Conservation (phyloP, 2,888 invertebrate species). For the Nomada goodeniana region DNA sequence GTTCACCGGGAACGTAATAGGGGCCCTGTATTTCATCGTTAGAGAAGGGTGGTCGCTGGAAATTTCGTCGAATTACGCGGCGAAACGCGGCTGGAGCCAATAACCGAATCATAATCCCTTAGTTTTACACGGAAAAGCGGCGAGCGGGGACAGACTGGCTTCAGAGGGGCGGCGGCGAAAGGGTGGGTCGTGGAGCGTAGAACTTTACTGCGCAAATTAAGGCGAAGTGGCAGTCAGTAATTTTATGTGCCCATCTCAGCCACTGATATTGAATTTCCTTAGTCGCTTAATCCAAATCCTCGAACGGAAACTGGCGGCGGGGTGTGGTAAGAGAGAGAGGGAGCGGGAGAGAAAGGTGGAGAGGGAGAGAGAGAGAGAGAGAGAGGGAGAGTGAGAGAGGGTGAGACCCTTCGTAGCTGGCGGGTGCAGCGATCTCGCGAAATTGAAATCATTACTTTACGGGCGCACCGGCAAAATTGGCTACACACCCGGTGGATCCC, state of each 20-base stretch:
- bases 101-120: conserved; percentile 80
- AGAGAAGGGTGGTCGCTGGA: conserved; percentile 56
- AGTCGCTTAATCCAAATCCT: conserved; percentile 83
- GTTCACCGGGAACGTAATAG: conserved; percentile 60
- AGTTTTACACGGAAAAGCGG: conserved; percentile 72
- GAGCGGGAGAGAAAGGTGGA: conserved; percentile 5
- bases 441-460: conserved; percentile 84
- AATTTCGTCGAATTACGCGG: conserved; percentile 76
- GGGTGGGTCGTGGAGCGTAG: conserved; percentile 53
- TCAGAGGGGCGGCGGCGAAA: conserved; percentile 21
- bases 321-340: conserved; percentile 15
- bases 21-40: conserved; percentile 70
- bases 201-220: conserved; percentile 84
- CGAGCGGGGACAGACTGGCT: conserved; percentile 46
- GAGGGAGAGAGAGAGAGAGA: conserved; percentile 14
- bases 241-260: conserved; percentile 84
- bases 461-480: conserved; percentile 80
- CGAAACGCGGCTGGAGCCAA: conserved; percentile 74
- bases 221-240: conserved; percentile 84
- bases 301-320: conserved; percentile 64
- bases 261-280: conserved; percentile 84
- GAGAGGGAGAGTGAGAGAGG: conserved; percentile 4
- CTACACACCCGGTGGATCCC: conserved; percentile 71
- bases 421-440: conserved; percentile 78
- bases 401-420: conserved; percentile 65